phyloP scores from a whole-genome alignment of 2,113 vertebrate species.

The Channa maculata region DNA sequence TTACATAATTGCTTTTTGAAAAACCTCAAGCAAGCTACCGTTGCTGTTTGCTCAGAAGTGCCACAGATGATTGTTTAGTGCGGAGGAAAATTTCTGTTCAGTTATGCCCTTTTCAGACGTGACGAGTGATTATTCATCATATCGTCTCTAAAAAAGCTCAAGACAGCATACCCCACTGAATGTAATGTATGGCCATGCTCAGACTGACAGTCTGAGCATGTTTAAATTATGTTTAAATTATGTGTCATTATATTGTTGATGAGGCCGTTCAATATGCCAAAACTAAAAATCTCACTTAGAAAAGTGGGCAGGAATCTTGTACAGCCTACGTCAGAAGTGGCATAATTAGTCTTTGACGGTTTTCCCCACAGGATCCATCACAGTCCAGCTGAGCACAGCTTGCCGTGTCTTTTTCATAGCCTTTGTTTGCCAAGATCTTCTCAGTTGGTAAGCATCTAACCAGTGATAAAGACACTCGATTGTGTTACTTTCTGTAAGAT shows the following conservation, averaged over 20 bases:
- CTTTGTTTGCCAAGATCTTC: not conserved
- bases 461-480: not conserved
- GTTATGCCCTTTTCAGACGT: not conserved
- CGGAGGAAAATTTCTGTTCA: not conserved
- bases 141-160: too few species aligned
- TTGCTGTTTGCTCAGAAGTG: conserved; percentile 10
- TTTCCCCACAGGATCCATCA: conserved; percentile 19
- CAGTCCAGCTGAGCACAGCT: conserved; percentile 19
- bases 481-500: not conserved
- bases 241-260: too few species aligned
- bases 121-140: too few species aligned
- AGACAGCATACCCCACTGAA: too few species aligned
- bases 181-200: too few species aligned
- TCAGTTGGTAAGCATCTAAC: conserved; percentile 3
- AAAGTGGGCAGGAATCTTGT: not conserved
- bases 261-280: too few species aligned
- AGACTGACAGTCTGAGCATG: too few species aligned
- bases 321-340: not conserved
- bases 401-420: not conserved
- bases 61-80: not conserved
- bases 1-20: not conserved
- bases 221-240: too few species aligned
- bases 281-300: not conserved
- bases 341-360: conserved; percentile 7
- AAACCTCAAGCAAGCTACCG: not conserved